phyloP scores from a whole-genome alignment of 2,888 invertebrate genomes.

The Coenonympha glycerion region DNA sequence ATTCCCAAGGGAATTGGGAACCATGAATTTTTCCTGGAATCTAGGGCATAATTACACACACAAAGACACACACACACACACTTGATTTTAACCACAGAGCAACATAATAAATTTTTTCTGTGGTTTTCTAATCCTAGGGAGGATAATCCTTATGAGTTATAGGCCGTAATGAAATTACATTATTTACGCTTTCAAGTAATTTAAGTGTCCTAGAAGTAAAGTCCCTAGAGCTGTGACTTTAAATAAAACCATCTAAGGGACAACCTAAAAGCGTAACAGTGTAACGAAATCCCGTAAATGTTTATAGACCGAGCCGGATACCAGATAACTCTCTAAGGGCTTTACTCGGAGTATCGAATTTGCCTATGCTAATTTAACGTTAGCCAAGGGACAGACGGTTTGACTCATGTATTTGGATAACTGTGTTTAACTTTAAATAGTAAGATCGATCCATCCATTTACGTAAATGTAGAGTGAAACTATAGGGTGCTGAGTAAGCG shows the following conservation, averaged over 20 bases:
- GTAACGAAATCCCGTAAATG: constrained; percentile 15
- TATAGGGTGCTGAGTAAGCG: neutral
- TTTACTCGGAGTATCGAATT: constrained; percentile 14
- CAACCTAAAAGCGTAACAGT: constrained; percentile 12
- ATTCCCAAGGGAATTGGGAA: too few species aligned
- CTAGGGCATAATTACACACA: too few species aligned
- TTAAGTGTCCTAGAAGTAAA: neutral
- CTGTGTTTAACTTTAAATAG: neutral
- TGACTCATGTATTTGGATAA: constrained; percentile 6
- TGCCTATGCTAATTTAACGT: constrained; percentile 18
- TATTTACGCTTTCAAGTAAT: neutral
- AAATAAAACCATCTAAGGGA: constrained; percentile 3
- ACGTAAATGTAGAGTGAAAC: neutral
- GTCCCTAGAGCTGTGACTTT: neutral
- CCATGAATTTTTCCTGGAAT: too few species aligned
- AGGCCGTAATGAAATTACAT: too few species aligned
- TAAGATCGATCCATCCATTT: neutral
- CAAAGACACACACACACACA: too few species aligned
- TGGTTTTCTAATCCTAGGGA: too few species aligned
- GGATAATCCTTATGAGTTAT: too few species aligned
- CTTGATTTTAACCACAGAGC: too few species aligned
- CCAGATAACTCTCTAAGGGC: constrained; percentile 9
- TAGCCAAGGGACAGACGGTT: constrained; percentile 8
- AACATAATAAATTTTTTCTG: too few species aligned
- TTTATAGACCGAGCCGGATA: constrained; percentile 6